phyloP scores from a whole-genome alignment of 1,140 invertebrate genomes.

The Drosophila nigrodunni region DNA sequence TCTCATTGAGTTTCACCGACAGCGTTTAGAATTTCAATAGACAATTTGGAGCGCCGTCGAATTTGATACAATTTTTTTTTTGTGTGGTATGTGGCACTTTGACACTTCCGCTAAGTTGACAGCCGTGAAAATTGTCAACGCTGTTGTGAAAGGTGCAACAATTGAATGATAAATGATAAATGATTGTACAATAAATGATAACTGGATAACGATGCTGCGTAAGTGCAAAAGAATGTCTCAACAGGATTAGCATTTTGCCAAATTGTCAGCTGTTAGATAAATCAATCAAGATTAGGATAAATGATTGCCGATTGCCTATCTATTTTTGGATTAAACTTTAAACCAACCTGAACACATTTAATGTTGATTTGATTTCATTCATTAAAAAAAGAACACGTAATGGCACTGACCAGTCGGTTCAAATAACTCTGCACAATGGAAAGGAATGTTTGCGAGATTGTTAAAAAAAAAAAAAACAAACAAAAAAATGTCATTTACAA shows the following conservation, averaged over 20 bases:
- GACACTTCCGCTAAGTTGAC: conserved; percentile 84
- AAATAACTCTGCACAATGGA: conserved; percentile 72
- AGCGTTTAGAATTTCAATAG: conserved; percentile 58
- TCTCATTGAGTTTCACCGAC: conserved; percentile 42
- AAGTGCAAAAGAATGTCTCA: conserved; percentile 79
- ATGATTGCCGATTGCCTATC: conserved; percentile 71
- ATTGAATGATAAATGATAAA: conserved; percentile 75
- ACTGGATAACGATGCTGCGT: conserved; percentile 4
- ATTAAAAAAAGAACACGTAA: conserved; percentile 55
- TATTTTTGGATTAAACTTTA: conserved; percentile 41
- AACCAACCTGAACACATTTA: conserved; percentile 33
- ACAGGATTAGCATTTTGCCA: conserved; percentile 68
- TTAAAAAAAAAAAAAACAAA: neutral
- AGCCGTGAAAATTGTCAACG: conserved; percentile 80
- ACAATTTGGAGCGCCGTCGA: conserved; percentile 23
- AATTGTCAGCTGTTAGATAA: conserved; percentile 57
- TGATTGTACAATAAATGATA: conserved; percentile 4
- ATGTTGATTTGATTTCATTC: conserved; percentile 62
- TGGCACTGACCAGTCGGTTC: conserved; percentile 71
- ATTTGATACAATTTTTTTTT: conserved; percentile 23
- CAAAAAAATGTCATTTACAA: conserved; percentile 3
- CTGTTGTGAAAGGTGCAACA: conserved; percentile 68
- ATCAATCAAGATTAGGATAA: conserved; percentile 76
- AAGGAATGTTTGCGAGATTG: conserved; percentile 64
- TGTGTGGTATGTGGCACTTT: conserved; percentile 24